Evolutionary conservation across 1,140 invertebrate genomes (phyloP), one percentile per base, ranked within the genome.

Genomic region (Tetragonula clypearis): DNA sequence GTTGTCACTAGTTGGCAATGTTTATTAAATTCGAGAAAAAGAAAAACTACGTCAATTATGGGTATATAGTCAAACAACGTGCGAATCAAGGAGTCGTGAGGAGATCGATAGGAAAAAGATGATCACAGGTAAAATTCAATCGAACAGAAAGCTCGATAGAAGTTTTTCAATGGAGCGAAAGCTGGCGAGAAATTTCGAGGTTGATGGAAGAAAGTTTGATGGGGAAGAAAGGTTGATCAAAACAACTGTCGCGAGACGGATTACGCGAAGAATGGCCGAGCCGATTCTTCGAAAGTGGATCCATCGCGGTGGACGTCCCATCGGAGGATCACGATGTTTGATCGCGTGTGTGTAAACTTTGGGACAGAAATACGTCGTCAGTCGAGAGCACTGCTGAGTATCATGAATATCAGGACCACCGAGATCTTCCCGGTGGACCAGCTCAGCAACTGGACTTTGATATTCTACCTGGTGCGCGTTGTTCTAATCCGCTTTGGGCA

Each of bases 321-420:
- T 68, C 62, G 73, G n/a, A 65, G 79, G 74, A 83, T 77, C 81
- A 77, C 74, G 62, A n/a, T 83, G 81, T 76, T 74, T 83, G 87
- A 82, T 77, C 84, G 84, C 66, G 53, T 41, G 0, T 84, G 88
- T 87, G 88, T 87, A 89, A 89, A 88, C 88, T 89, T 30, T 81
- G 74, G 87, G 75, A 81, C 88, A 88, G 87, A 89, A 86, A 89
- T 89, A 84, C 87, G 80, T 81, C 84, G 79, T 84, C 84, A 79
- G 87, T 78, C 66, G 84, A 78, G 62, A 62, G 65, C 87, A 35
- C 2, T 35, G 87, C 88, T 90, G 87, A 89, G 62, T 30, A 30
- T 89, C 88, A 90, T 82, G 81, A 86, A 66, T 80, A 83, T 75
- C 69, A 73, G 30, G 66, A 80, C 87, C 68, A 84, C 81, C 74